These are phyloP conservation scores for Scaptomyza flava DNA, from an alignment of 2,888 invertebrate genomes.

Conservation along the genomic window DNA sequence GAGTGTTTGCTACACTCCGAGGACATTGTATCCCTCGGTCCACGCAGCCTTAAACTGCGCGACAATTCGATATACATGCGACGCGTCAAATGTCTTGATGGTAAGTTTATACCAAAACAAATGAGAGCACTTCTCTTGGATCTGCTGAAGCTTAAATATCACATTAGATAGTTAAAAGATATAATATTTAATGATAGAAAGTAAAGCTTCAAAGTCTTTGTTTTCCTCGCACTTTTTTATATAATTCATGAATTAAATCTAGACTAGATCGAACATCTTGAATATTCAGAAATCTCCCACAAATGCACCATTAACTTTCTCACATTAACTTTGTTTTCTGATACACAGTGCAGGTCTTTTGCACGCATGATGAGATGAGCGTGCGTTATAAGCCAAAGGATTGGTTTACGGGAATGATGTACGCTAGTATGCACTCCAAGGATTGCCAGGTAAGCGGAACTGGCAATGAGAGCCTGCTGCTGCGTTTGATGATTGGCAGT, in stretches of 20 bases:
- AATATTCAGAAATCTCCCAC: too few relatives aligned
- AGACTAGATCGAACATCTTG: too few relatives aligned
- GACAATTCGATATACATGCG: conserved; percentile 90
- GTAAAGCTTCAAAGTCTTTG: too few relatives aligned
- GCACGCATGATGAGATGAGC: conserved; percentile 89
- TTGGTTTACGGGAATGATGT: conserved; percentile 90
- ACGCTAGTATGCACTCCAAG: conserved; percentile 92
- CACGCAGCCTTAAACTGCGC: conserved; percentile 87
- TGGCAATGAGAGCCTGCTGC: conserved; percentile 81
- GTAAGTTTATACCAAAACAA: conserved; percentile 85
- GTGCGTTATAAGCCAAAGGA: conserved; percentile 88
- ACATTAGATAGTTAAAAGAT: too few relatives aligned
- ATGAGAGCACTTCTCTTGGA: neutral
- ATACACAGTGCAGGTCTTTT: conserved; percentile 90
- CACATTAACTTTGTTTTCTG: too few relatives aligned
- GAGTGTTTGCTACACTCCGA: conserved; percentile 91
- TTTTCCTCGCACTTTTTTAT: too few relatives aligned
- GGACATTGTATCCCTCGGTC: conserved; percentile 92
- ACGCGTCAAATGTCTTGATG: conserved; percentile 92
- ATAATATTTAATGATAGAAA: too few relatives aligned
- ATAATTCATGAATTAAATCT: too few relatives aligned
- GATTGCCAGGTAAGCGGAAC: conserved; percentile 88
- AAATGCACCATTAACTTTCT: too few relatives aligned
- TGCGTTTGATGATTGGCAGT: conserved; percentile 82
- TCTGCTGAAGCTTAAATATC: too few relatives aligned